phyloP scores from a whole-genome alignment of 2,888 invertebrate species.

The Rhorus exstirpatorius region DNA sequence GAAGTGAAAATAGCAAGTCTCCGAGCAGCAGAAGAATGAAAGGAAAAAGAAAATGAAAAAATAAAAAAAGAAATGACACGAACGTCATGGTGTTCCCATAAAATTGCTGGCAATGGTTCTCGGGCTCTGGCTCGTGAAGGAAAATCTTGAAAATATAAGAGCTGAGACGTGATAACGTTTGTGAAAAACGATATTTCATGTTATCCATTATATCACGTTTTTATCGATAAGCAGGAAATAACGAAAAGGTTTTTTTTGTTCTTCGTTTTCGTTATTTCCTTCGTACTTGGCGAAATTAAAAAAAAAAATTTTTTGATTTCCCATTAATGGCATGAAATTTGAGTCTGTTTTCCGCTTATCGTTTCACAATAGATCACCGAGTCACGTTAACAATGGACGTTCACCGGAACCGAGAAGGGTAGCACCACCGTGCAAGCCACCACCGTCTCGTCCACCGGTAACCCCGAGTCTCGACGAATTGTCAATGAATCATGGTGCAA shows the following conservation, averaged over 20 bases:
- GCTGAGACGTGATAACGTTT: conserved; percentile 54
- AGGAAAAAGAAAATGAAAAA: not conserved
- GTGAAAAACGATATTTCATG: conserved; percentile 44
- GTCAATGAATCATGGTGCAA: conserved; percentile 66
- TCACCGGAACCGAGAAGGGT: conserved; percentile 81
- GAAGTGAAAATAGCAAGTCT: conserved; percentile 24
- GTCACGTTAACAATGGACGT: conserved; percentile 81
- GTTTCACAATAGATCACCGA: conserved; percentile 74
- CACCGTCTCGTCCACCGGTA: conserved; percentile 83
- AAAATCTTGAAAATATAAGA: conserved; percentile 63
- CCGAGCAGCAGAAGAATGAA: not conserved
- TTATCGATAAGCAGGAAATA: conserved; percentile 2
- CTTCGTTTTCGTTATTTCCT: not conserved
- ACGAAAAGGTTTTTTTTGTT: not conserved
- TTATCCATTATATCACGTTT: conserved; percentile 32
- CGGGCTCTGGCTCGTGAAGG: conserved; percentile 57
- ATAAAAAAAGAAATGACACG: conserved; percentile 48
- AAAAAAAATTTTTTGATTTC: conserved; percentile 1
- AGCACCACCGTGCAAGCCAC: conserved; percentile 84
- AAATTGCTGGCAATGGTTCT: conserved; percentile 49
- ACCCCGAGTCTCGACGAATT: conserved; percentile 81
- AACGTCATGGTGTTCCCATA: conserved; percentile 62
- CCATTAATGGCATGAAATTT: too few species aligned
- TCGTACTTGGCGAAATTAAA: not conserved
- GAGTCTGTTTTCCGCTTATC: too few species aligned